Conservation (phyloP, 2,888 invertebrate genomes). For the Pardosa pseudoannulata region DNA sequence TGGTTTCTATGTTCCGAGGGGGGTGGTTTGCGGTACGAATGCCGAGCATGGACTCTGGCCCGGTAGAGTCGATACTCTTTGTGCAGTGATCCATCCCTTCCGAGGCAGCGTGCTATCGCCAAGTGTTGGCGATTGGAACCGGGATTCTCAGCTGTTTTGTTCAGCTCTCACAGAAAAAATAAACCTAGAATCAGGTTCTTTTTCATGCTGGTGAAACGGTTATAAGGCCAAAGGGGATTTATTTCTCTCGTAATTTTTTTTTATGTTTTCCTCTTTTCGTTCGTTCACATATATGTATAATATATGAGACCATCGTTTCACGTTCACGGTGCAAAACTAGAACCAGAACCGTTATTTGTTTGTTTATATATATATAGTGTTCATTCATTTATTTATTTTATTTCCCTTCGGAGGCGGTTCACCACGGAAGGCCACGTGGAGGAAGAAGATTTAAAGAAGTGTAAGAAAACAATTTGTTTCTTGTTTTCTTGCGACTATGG, state of each 20-base stretch:
- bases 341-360: conserved; percentile 13
- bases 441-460: conserved; percentile 28
- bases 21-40: too few species aligned
- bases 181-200: conserved; percentile 49
- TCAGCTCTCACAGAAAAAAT: conserved; percentile 50
- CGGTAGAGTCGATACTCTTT: not conserved
- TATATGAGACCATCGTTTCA: too few species aligned
- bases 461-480: too few species aligned
- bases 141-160: conserved; percentile 48
- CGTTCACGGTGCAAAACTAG: conserved; percentile 31
- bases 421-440: conserved; percentile 68
- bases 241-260: not conserved
- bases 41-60: too few species aligned
- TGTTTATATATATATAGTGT: too few species aligned
- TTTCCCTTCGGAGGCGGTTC: conserved; percentile 28
- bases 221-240: conserved; percentile 66
- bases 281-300: too few species aligned
- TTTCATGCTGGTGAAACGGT: conserved; percentile 47
- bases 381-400: too few species aligned
- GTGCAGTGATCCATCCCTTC: conserved; percentile 22
- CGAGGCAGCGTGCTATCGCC: conserved; percentile 28
- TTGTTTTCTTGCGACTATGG: not conserved
- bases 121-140: conserved; percentile 11
- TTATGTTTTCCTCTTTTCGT: not conserved
- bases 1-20: too few species aligned